These are phyloP conservation scores for Heteronetta atricapilla DNA, from an alignment of 2,113 vertebrate species.

Conservation along the genomic window DNA sequence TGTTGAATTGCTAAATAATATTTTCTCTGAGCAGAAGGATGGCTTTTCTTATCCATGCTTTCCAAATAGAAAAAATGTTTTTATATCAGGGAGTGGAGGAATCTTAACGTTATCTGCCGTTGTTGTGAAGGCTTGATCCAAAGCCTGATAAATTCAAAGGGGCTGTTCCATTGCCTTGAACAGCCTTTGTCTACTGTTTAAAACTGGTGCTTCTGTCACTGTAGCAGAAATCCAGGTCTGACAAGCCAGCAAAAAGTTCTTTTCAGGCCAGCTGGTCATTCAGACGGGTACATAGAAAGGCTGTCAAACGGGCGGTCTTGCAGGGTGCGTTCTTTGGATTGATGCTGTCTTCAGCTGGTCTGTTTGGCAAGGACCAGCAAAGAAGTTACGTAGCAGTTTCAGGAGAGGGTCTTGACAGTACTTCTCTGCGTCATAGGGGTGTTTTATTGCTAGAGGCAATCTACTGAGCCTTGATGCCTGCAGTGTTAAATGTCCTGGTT, in stretches of 20 bases:
- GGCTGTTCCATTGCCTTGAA: not conserved
- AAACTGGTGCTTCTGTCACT: slow-evolving; percentile 12
- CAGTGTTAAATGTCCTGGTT: not conserved
- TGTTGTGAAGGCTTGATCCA: slow-evolving; percentile 7
- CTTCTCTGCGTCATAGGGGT: not conserved
- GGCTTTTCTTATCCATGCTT: not conserved
- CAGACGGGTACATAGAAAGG: not conserved
- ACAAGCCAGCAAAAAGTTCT: slow-evolving; percentile 13
- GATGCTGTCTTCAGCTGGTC: not conserved
- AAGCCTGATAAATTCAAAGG: not conserved
- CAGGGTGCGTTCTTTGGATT: not conserved
- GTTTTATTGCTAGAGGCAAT: not conserved
- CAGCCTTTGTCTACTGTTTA: slow-evolving; percentile 15
- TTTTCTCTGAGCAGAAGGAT: not conserved
- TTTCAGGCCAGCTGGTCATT: not conserved
- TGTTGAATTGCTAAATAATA: not conserved
- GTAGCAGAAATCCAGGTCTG: not conserved
- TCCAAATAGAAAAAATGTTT: not conserved
- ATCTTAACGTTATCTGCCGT: not conserved
- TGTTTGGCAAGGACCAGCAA: not conserved
- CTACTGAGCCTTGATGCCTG: not conserved
- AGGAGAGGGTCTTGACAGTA: not conserved
- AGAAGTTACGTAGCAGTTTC: not conserved
- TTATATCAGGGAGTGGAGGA: not conserved
- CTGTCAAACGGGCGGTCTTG: slow-evolving; percentile 9